A percentile compares a stretch with the other conserved stretches of the same genome.
These are phyloP conservation scores for roundworm (Caenorhabditis elegans) DNA, from an alignment of 1,140 invertebrate species.

Conservation along the genomic window WBcel235 BX284606.5:16017001-16017500, in stretches of 20 bases:
- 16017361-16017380: neutral
- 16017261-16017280: constrained; percentile 26
- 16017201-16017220: too few relatives aligned
- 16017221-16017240: too few relatives aligned
- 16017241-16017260: constrained; percentile 13
- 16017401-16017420: constrained; percentile 16
- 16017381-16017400: constrained; percentile 22
- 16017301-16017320: neutral
- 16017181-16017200: too few relatives aligned
- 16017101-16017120: neutral
- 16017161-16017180: too few relatives aligned
- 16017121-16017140: neutral
- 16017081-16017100: neutral
- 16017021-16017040: neutral
- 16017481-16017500: neutral
- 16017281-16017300: constrained; percentile 16
- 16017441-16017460: neutral
- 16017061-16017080: neutral
- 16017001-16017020: neutral
- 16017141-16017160: too few relatives aligned
- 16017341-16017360: neutral
- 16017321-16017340: constrained; percentile 11
- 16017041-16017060: neutral
- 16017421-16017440: neutral
- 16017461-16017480: neutral